These are phyloP conservation scores for Erpornis zantholeuca DNA, from an alignment of 2,113 vertebrate genomes.

Conservation along the genomic window DNA sequence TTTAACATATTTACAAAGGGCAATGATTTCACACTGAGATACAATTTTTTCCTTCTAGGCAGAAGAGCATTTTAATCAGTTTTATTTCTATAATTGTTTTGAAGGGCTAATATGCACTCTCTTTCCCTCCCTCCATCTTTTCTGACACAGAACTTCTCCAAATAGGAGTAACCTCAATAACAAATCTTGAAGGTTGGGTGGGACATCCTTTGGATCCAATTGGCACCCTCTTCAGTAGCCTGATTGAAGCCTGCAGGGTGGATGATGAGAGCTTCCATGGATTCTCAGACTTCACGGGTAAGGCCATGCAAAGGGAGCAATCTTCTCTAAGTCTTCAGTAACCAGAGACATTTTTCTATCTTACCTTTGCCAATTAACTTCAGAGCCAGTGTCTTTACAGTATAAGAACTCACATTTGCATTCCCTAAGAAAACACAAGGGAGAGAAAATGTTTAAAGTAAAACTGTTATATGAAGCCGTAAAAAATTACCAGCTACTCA, in stretches of 20 bases:
- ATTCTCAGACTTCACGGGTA: constrained; percentile 84
- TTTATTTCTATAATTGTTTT: neutral
- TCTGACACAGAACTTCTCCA: constrained; percentile 82
- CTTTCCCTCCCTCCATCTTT: neutral
- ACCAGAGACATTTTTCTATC: neutral
- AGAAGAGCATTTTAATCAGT: neutral
- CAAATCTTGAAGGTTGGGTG: constrained; percentile 95
- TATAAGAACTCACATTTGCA: neutral
- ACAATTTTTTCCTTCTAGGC: neutral
- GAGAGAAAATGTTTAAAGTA: neutral
- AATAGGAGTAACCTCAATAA: constrained; percentile 88
- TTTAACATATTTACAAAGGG: neutral
- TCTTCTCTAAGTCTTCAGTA: neutral
- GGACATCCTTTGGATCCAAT: constrained; percentile 94
- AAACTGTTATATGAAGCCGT: neutral
- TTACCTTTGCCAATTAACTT: neutral
- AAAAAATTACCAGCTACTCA: neutral
- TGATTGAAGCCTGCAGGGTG: constrained; percentile 85
- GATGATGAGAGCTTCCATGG: constrained; percentile 79
- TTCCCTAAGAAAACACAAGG: neutral
- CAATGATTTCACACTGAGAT: neutral
- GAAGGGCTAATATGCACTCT: neutral
- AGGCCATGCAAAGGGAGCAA: neutral
- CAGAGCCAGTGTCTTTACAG: neutral
- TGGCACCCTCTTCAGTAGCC: constrained; percentile 91